These are phyloP conservation scores for Aurelia coerulea DNA, from an alignment of 30 jellyfish, hydroid and myxozoan species.

Conservation along the genomic window DNA sequence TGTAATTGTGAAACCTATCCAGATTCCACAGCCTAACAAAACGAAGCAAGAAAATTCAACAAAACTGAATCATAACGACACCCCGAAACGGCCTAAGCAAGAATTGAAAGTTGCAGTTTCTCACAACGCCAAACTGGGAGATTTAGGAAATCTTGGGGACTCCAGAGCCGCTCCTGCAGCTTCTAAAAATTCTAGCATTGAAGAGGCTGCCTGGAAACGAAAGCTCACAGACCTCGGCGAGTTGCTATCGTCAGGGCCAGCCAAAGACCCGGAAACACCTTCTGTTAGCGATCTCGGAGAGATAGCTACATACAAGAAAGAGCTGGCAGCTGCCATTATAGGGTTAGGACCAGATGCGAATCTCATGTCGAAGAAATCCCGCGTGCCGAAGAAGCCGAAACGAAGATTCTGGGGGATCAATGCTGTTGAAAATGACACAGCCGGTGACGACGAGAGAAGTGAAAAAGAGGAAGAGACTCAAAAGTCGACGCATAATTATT, in stretches of 20 bases:
- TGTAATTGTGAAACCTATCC: neutral
- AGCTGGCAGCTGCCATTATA: constrained; percentile 54
- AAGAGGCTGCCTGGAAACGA: constrained; percentile 54
- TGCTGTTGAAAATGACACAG: constrained; percentile 6
- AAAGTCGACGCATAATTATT: neutral
- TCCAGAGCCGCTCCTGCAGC: neutral
- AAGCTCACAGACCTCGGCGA: constrained; percentile 26
- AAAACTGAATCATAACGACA: neutral
- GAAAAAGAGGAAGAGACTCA: neutral
- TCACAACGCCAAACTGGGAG: constrained; percentile 16
- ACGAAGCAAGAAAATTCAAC: neutral
- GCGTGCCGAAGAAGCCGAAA: constrained; percentile 52
- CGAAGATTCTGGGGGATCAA: constrained; percentile 57
- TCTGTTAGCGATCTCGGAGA: constrained; percentile 52
- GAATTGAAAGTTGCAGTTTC: neutral
- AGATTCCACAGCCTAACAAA: neutral
- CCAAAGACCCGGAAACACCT: constrained; percentile 55
- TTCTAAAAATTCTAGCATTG: neutral
- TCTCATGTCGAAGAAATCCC: constrained; percentile 46
- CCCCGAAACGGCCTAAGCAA: constrained; percentile 6
- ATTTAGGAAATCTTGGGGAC: constrained; percentile 52
- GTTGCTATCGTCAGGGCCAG: neutral
- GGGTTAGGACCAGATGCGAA: constrained; percentile 61
- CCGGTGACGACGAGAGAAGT: neutral
- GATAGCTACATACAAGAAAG: constrained; percentile 55